phyloP scores from a whole-genome alignment of 2,888 invertebrate species.

The Doris montereyensis region DNA sequence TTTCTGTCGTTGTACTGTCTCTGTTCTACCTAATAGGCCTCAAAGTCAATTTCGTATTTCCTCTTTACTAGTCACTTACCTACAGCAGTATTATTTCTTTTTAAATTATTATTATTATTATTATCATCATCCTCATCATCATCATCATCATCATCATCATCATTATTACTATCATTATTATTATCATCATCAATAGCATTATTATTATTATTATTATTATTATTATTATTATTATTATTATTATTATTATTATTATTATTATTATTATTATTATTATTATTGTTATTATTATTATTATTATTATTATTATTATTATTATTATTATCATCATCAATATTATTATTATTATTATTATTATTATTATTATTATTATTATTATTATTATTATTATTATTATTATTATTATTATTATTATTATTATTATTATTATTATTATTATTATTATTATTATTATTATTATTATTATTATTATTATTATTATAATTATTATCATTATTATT shows the following conservation, averaged over 20 bases:
- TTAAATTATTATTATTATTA: slow-evolving; percentile 27
- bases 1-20: background rate
- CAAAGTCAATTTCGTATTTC: no score
- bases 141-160: slow-evolving; percentile 42
- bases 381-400: background rate
- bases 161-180: slow-evolving; percentile 35
- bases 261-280: background rate
- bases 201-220: background rate
- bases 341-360: background rate
- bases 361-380: background rate
- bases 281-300: background rate
- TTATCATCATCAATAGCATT: background rate
- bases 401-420: background rate
- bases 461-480: background rate
- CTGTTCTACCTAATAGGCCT: no score
- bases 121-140: slow-evolving; percentile 39
- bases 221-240: background rate
- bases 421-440: background rate
- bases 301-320: background rate
- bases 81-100: no score
- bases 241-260: background rate
- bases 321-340: background rate
- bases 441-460: background rate
- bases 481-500: background rate
- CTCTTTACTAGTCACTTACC: background rate